Conservation (phyloP, 2,888 invertebrate species). For the Lithophane ornitopus region DNA sequence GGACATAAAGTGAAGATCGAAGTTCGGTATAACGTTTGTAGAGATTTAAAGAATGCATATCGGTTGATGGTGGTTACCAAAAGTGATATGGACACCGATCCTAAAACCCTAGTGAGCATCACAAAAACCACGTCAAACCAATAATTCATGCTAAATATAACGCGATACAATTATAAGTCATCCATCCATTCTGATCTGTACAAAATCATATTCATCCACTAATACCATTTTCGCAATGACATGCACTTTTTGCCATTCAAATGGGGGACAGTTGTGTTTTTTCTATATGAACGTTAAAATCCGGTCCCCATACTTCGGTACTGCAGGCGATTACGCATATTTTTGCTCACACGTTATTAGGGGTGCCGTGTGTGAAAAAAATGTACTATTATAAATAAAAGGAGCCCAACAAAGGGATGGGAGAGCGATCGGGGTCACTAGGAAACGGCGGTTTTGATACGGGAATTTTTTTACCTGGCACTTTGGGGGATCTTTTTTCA, state of each 20-base stretch:
- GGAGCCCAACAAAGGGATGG: conserved; percentile 88
- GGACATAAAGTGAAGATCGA: not conserved
- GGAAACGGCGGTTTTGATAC: conserved; percentile 90
- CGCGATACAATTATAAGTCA: conserved; percentile 89
- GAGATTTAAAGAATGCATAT: conserved; percentile 9
- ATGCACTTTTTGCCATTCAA: conserved; percentile 90
- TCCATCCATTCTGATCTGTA: conserved; percentile 87
- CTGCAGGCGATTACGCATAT: conserved; percentile 88
- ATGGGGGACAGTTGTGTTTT: conserved; percentile 88
- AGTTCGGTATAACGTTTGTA: not conserved
- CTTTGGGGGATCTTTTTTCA: conserved; percentile 86
- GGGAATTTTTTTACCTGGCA: conserved; percentile 89
- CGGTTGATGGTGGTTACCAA: conserved; percentile 31
- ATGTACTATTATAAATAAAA: conserved; percentile 90
- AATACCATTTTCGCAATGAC: conserved; percentile 89
- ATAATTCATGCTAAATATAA: conserved; percentile 90
- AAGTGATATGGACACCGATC: conserved; percentile 46
- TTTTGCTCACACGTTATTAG: conserved; percentile 89
- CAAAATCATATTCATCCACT: conserved; percentile 89
- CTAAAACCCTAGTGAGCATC: conserved; percentile 52
- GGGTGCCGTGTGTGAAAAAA: conserved; percentile 90
- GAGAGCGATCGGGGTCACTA: conserved; percentile 91
- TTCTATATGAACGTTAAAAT: conserved; percentile 77
- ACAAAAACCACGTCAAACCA: conserved; percentile 87
- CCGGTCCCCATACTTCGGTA: conserved; percentile 74